Evolutionary conservation across 2,888 invertebrate genomes (phyloP).

Genomic region (Iselma pallidipennis): DNA sequence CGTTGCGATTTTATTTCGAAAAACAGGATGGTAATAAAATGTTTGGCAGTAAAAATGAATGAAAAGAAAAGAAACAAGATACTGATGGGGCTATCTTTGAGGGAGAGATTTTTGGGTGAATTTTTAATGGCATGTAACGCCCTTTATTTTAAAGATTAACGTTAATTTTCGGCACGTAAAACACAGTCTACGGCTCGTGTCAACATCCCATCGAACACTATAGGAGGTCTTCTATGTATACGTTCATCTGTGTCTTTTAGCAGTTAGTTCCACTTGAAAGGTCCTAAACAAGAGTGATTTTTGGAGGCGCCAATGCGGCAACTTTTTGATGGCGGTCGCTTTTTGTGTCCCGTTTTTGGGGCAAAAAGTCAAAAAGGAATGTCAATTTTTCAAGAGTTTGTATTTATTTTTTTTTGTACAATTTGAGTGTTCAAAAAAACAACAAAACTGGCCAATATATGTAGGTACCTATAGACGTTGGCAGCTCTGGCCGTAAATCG

Average conservation of each 20-base stretch:
- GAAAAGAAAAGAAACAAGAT: background rate
- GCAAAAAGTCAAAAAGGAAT: conserved; percentile 6
- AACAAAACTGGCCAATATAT: too few species aligned
- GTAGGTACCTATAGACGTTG: too few species aligned
- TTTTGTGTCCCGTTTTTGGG: conserved; percentile 18
- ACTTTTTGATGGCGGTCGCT: conserved; percentile 14
- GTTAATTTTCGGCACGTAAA: conserved; percentile 6
- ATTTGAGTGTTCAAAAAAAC: conserved; percentile 2
- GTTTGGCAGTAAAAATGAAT: background rate
- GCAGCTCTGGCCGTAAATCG: conserved; percentile 22
- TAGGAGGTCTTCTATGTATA: conserved; percentile 22
- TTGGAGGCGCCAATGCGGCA: conserved; percentile 28
- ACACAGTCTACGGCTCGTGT: conserved; percentile 13
- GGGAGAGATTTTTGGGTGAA: too few species aligned
- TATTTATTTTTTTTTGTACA: background rate
- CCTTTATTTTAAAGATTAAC: conserved; percentile 11
- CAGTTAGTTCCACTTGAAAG: conserved; percentile 21
- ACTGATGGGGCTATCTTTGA: background rate
- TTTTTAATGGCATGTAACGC: background rate
- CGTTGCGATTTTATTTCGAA: too few species aligned
- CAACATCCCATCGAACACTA: conserved; percentile 13
- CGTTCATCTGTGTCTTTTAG: conserved; percentile 11
- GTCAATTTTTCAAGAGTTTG: background rate
- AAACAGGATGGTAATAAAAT: background rate
- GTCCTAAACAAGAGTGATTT: conserved; percentile 3